Base-by-base conservation (phyloP, 2,888 invertebrate species). In the Cepaea hortensis region DNA sequence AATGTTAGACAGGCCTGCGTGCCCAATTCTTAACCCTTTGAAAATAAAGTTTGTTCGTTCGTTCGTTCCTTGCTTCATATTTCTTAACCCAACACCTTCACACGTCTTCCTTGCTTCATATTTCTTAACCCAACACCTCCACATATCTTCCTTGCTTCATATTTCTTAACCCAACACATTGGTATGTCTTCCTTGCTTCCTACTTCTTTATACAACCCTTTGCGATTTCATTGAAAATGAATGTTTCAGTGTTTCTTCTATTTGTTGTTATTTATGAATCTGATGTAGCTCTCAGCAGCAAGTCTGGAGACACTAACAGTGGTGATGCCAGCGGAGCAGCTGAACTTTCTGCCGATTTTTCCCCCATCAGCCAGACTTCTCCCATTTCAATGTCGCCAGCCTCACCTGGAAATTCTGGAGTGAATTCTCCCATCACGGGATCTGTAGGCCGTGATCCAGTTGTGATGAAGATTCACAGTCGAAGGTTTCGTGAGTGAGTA, bases 401-500 rank as follows among this genome's bases (percentile, higher is more conserved):
- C 62, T 93, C 93, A 15, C 92, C 93, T 0, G 92, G 93, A 13
- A 90, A 92, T 82, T 93, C 93, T 82, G 93, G 93, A 3, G 91
- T 93, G 75, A 93, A 92, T 90, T 93, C 93, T 86, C 94, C 94
- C 20, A 91, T 93, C 46, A 92, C 93, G 3, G 92, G 93, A n/a
- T 90, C 90, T 61, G 89, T 90, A 35, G 90, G 91, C 62, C 87
- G 87, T 7, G 91, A 92, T 85, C 90, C 91, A 0, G 91, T 92
- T 5, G 91, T 93, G 55, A 87, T 91, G 86, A 93, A 94, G 88
- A 93, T 95, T n/a, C 95, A 95, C 91, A 94, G 94, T 87, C 90
- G 94, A 20, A 90, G 94, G 85, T 95, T 95, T 90, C 90, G 95
- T 91, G 95, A 95, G 95, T 95, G 90, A 92, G 94, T 93, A 76